These are phyloP conservation scores for Tipula helvola DNA, from an alignment of 2,888 invertebrate species.

Conservation along the genomic window DNA sequence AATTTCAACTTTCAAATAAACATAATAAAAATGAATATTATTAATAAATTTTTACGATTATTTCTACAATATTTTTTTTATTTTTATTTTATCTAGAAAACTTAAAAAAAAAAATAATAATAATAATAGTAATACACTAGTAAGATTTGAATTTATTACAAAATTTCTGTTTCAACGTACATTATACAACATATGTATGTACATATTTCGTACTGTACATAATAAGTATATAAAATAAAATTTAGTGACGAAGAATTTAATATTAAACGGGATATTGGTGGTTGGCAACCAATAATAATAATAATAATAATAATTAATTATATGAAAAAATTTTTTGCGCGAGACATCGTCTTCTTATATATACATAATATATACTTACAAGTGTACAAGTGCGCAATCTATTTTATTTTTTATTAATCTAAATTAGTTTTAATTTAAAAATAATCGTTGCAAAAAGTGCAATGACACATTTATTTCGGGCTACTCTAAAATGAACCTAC, in stretches of 20 bases:
- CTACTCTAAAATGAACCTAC: background rate
- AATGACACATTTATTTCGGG: background rate
- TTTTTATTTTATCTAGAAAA: background rate
- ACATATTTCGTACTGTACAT: background rate
- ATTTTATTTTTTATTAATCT: background rate
- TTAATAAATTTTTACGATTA: constrained; percentile 1
- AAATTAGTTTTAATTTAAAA: constrained; percentile 4
- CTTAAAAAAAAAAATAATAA: background rate
- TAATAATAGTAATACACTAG: background rate
- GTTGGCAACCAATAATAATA: background rate
- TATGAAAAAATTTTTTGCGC: background rate
- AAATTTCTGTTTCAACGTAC: background rate
- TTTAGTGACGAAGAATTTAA: background rate
- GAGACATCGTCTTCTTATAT: background rate
- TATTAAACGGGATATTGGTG: constrained; percentile 4
- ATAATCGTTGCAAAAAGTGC: background rate
- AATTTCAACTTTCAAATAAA: constrained; percentile 4
- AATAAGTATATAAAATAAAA: background rate
- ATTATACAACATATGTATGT: background rate
- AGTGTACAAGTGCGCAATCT: background rate
- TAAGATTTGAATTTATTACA: background rate
- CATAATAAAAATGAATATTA: constrained; percentile 4
- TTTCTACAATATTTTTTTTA: background rate
- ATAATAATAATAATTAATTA: background rate
- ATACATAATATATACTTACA: background rate